Conservation (phyloP, 30 jellyfish, hydroid and myxozoan species). For the Hydractinia echinata region DNA sequence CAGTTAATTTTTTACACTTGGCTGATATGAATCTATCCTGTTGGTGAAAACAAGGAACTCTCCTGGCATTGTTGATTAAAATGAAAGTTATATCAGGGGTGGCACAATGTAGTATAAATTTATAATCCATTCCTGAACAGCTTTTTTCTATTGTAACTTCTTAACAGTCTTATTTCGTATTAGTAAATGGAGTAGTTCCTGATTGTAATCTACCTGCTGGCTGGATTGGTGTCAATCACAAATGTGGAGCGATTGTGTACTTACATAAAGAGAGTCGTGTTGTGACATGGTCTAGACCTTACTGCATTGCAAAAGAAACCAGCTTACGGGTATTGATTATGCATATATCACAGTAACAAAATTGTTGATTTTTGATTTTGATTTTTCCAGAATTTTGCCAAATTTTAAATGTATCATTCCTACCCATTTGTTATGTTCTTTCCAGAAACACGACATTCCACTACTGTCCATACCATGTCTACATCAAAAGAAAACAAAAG, state of each 20-base stretch:
- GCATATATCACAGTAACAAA: neutral
- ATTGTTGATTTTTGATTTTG: neutral
- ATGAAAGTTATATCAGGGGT: too few relatives aligned
- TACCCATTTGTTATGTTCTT: neutral
- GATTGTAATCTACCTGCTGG: slow-evolving; percentile 51
- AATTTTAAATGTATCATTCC: neutral
- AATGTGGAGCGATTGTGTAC: slow-evolving; percentile 83
- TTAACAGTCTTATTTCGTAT: too few relatives aligned
- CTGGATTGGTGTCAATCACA: slow-evolving; percentile 79
- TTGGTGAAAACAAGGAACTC: too few relatives aligned
- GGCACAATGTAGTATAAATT: too few relatives aligned
- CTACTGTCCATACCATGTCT: slow-evolving; percentile 71
- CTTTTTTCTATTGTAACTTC: too few relatives aligned
- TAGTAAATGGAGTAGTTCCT: too few relatives aligned
- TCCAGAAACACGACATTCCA: slow-evolving; percentile 79
- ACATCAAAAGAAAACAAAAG: slow-evolving; percentile 32
- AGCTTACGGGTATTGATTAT: slow-evolving; percentile 59
- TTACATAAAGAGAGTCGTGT: slow-evolving; percentile 69
- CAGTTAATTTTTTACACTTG: too few relatives aligned
- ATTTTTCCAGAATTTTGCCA: neutral
- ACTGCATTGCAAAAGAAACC: slow-evolving; percentile 35
- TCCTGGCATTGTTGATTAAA: too few relatives aligned
- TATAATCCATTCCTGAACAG: too few relatives aligned
- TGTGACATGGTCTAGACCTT: slow-evolving; percentile 88
- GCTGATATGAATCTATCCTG: too few relatives aligned